Conservation (phyloP, 2,113 vertebrate genomes). For the Micromys minutus region DNA sequence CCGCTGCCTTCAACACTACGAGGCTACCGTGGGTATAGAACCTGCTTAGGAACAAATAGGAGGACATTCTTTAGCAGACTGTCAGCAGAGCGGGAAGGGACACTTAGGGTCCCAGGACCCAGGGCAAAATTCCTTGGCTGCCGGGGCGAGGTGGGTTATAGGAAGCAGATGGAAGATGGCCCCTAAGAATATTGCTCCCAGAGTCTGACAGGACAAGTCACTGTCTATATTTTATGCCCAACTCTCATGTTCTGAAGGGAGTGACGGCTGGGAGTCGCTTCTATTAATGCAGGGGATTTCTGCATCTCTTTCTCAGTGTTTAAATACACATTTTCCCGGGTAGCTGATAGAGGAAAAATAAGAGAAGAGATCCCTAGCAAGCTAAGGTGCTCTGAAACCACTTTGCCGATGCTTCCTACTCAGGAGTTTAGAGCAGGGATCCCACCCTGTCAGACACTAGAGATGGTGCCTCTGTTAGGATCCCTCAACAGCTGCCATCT, state of each 20-base stretch:
- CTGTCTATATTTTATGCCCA: neutral
- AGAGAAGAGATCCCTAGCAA: neutral
- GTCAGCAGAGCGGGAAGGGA: neutral
- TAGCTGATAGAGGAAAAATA: neutral
- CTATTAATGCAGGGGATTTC: neutral
- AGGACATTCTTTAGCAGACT: neutral
- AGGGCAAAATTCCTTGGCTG: neutral
- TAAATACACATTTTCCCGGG: neutral
- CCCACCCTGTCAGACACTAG: rapidly evolving
- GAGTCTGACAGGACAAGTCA: rapidly evolving
- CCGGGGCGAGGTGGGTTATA: rapidly evolving
- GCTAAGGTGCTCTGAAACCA: rapidly evolving
- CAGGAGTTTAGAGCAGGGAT: rapidly evolving
- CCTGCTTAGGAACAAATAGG: neutral
- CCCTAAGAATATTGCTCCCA: neutral
- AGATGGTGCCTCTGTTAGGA: too few relatives aligned
- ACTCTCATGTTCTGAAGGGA: too few relatives aligned
- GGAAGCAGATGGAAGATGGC: neutral
- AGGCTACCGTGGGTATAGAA: neutral
- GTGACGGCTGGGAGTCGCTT: neutral
- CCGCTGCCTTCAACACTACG: neutral
- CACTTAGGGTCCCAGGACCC: neutral
- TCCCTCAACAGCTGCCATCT: neutral
- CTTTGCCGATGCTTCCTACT: neutral
- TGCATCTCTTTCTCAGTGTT: neutral